Base-by-base conservation (phyloP, 2,113 vertebrate species). In the Hydrolagus affinis region DNA sequence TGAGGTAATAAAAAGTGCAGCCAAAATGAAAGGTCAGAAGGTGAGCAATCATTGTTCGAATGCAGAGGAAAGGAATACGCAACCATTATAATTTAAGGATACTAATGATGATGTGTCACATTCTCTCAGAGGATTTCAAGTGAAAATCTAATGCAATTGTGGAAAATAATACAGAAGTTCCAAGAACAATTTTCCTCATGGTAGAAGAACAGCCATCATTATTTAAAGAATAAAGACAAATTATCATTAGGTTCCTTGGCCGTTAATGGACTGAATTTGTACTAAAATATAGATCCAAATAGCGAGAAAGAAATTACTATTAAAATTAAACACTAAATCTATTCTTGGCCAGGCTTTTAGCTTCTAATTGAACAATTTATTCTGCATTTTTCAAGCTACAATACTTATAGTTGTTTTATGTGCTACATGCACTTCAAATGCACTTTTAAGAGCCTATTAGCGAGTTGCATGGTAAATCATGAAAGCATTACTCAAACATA, bases 201-300 rank as follows among this genome's bases (percentile, higher is more conserved):
- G 17, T 75, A n/a, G 17, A 3, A 21, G 17, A 75, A 8, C 21
- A 75, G 21, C 56, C 75, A 23, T 78, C 21, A 60, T 78, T 78
- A 78, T 60, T 78, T 62, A 60, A 78, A 21, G 23, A 60, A 56
- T 75, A 25, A 76, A n/a, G 56, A 59, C 21, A 21, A 59, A 59
- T 59, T 59, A 59, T 23, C 19, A 75, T 78, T 59, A 23, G 23
- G 23, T 57, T 75, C 73, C 25, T 77, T n/a, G 59, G 23, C 6
- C 14, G n/a, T n/a, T 78, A 78, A 78, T 78, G 75, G 56, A 62
- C n/a, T 78, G 75, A 78, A 25, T 59, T 78, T 11, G 60, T 78
- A 60, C 23, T 56, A 4, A 78, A 62, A 23, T 60, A 78, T 62
- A 60, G n/a, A 62, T 60, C 57, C 56, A 1, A 62, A 25, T 25